Evolutionary conservation across 2,888 invertebrate species (phyloP), one percentile per base, ranked within the genome.

Genomic region (Tachina grossa): DNA sequence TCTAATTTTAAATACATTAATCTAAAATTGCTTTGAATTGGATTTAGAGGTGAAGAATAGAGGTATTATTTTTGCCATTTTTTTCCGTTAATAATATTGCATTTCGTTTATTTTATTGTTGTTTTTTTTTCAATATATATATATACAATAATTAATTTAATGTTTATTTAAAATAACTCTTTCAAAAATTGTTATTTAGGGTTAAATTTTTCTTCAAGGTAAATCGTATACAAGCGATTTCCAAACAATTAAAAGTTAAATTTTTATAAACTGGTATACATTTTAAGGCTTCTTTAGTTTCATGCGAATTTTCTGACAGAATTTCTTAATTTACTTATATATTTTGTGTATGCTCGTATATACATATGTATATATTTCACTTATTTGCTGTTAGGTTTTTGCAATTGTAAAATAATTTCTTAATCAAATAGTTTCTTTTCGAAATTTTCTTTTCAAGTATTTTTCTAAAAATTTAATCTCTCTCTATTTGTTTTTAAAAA

Each of bases 251-350:
- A 65, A 77, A 84, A 76, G 41, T 43, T 11, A 19, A 16, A 77
- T 43, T 63, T 75, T 39, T 59, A 89, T 90, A 91, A 90, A 91
- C 90, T 92, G 92, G 92, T 92, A 92, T 92, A 92, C 92, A 91
- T 92, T 89, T 90, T 92, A 92, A 92, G 92, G 92, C 92, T 92
- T 91, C 91, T 90, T 90, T 85, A 83, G 85, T 85, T 85, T 31
- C 78, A 78, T 68, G 11, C 53, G 10, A 16, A 49, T 43, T 65
- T 61, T 61, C 11, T 16, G 6, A 39, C 2, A 3, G 59, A 43
- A 31, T 47, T 55, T 11, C n/a, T 66, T 65, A 59, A 47, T 31
- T 31, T n/a, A n/a, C n/a, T n/a, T 31, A 31, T 31, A 31, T 31
- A 31, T 31, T 31, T 31, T 31, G 2, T 31, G 4, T 31, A 31